phyloP scores from a whole-genome alignment of 1,140 invertebrate genomes.

The Listronotus bonariensis region DNA sequence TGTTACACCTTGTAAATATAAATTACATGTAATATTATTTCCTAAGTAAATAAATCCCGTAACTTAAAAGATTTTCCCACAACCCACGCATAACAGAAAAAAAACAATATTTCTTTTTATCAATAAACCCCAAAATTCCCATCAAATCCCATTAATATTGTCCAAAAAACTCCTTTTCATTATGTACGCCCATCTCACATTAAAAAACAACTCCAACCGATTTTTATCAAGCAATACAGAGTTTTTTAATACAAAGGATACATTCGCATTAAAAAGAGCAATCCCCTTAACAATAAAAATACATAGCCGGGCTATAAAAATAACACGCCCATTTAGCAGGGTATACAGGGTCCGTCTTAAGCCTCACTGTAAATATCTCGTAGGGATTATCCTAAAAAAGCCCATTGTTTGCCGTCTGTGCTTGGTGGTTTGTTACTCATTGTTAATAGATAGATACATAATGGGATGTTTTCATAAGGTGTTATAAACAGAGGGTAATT shows the following conservation, averaged over 20 bases:
- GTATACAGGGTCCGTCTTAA: slow-evolving; percentile 35
- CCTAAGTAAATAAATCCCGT: too few species aligned
- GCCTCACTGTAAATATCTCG: slow-evolving; percentile 41
- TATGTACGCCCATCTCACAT: slow-evolving; percentile 40
- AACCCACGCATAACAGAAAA: too few species aligned
- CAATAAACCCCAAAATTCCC: slow-evolving; percentile 6
- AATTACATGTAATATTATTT: too few species aligned
- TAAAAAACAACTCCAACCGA: slow-evolving; percentile 37
- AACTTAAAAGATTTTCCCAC: too few species aligned
- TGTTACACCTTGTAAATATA: too few species aligned
- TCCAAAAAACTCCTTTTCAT: slow-evolving; percentile 20
- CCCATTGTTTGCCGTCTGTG: slow-evolving; percentile 43
- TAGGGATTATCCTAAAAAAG: slow-evolving; percentile 39
- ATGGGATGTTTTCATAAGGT: slow-evolving; percentile 51
- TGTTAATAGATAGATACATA: slow-evolving; percentile 50
- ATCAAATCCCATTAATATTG: not conserved
- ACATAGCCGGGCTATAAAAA: slow-evolving; percentile 39
- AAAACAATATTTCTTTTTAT: too few species aligned
- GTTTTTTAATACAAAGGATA: slow-evolving; percentile 19
- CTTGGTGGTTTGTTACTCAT: slow-evolving; percentile 45
- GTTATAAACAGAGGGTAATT: slow-evolving; percentile 39
- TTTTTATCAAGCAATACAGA: slow-evolving; percentile 16
- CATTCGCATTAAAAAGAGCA: slow-evolving; percentile 29
- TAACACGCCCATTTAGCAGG: slow-evolving; percentile 36
- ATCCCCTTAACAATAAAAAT: slow-evolving; percentile 35